Conservation (phyloP, 2,888 invertebrate genomes). For the Lingula anatina region DNA sequence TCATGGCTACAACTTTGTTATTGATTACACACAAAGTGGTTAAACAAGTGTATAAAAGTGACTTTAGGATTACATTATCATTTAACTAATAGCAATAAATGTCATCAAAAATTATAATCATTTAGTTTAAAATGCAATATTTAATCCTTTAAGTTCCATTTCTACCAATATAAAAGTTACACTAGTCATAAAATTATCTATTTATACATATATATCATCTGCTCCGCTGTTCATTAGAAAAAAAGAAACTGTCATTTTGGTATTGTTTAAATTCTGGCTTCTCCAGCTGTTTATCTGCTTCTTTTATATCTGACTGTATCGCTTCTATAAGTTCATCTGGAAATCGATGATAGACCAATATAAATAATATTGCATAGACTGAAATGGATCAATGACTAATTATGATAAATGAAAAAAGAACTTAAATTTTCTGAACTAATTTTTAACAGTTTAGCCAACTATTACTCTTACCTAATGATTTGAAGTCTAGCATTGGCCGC, state of each 20-base stretch:
- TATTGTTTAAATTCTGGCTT: constrained; percentile 56
- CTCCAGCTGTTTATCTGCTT: constrained; percentile 64
- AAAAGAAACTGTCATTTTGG: constrained; percentile 59
- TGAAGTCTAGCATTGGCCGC: constrained; percentile 77
- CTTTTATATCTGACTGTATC: constrained; percentile 73
- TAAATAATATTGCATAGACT: not conserved
- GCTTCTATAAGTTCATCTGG: constrained; percentile 69
- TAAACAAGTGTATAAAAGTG: no score
- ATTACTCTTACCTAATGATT: constrained; percentile 62
- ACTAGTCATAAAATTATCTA: not conserved
- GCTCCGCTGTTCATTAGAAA: not conserved
- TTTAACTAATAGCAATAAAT: not conserved
- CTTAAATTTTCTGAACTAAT: not conserved
- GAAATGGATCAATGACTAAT: no score
- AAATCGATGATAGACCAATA: constrained; percentile 13
- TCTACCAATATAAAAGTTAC: not conserved
- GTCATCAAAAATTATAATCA: not conserved
- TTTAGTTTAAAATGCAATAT: not conserved
- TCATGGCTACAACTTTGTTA: no score
- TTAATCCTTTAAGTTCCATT: no score
- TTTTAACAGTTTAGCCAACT: no score
- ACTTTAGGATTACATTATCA: not conserved
- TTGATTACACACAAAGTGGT: no score
- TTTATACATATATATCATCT: not conserved
- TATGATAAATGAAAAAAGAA: no score